Evolutionary conservation across 1,140 invertebrate species (phyloP), one percentile per base, ranked within the genome.

Genomic region (Hydropsyche tenuis): DNA sequence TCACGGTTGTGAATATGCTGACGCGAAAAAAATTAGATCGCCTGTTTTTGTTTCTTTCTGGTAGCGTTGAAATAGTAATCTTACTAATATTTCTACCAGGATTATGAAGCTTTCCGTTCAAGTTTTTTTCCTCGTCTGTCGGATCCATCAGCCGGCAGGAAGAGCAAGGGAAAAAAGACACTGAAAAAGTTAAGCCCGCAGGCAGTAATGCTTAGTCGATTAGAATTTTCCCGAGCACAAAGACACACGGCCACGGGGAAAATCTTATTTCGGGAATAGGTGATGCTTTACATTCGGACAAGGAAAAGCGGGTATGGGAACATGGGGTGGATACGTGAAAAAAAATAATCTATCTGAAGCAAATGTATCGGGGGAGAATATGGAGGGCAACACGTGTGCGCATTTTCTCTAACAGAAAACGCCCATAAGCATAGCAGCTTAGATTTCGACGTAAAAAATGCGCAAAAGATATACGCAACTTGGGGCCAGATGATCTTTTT

Each of bases 161-260:
- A 25, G 56, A 60, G 30, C 30, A 37, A 37, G 30, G 7, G 45
- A 68, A 48, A 66, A 30, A 27, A 23, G 27, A 25, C 45, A 30
- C 16, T 42, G 27, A 64, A 68, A 68, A 68, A 68, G 23, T 68
- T 48, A 68, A 68, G 65, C 65, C 65, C 42, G 30, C 30, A 65
- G 30, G 63, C 63, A 16, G 63, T 43, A 65, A 65, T 65, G 65
- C 45, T 68, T 68, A 68, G 65, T 68, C 65, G 65, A 68, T 68
- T 68, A 68, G 65, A 48, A 46, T 68, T 68, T 68, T 60, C 37
- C 30, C 45, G 65, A 68, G 45, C 18, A 68, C 65, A 68, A 68
- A 68, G 65, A 68, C 42, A 43, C 43, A 62, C 5, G 51, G 37
- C 64, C 42, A 1, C 20, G 4, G 20, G 43, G 65, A 68, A 68